Conservation (phyloP, 2,113 vertebrate genomes). For the Cynocephalus volans region DNA sequence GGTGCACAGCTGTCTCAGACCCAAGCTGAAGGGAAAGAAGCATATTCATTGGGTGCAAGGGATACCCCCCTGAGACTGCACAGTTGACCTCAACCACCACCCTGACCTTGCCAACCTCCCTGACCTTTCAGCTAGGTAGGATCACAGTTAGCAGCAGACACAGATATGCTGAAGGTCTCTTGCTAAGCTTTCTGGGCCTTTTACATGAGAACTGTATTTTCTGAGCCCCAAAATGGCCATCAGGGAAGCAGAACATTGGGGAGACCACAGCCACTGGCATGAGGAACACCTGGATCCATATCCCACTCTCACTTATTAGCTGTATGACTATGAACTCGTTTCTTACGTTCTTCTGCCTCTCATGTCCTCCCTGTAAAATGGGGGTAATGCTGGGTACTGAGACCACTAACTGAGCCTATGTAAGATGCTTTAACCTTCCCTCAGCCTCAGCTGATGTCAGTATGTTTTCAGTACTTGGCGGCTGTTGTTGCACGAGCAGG, state of each 20-base stretch:
- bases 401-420: not conserved
- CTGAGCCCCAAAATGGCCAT: not conserved
- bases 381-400: not conserved
- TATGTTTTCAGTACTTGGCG: not conserved
- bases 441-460: not conserved
- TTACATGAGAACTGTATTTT: not conserved
- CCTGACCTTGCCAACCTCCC: not conserved
- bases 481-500: not conserved
- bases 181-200: not conserved
- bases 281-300: not conserved
- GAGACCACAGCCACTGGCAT: not conserved
- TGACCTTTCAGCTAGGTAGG: not conserved
- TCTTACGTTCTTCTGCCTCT: not conserved
- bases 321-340: fast-evolving
- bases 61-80: no score
- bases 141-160: not conserved
- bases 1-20: not conserved
- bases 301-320: not conserved
- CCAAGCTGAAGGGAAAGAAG: not conserved
- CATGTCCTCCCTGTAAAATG: not conserved
- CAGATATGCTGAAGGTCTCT: not conserved
- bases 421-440: not conserved
- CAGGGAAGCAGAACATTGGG: not conserved
- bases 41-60: not conserved
- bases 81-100: not conserved